Conservation (phyloP, 2,797 vertebrate species). For the Sparidentex hasta region DNA sequence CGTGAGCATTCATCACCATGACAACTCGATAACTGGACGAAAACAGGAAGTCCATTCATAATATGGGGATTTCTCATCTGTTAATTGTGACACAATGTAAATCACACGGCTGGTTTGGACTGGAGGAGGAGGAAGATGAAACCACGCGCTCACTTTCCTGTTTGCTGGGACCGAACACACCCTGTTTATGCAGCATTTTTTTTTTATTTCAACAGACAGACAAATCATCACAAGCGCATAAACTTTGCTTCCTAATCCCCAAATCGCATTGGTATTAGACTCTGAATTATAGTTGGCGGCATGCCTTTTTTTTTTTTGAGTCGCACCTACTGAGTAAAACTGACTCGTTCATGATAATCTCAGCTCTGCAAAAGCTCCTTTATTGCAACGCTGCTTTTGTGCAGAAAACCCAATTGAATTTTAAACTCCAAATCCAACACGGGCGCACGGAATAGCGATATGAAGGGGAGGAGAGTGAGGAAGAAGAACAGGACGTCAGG, state of each 20-base stretch:
- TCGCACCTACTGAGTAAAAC: not conserved
- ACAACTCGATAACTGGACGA: constrained; percentile 27
- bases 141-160: constrained; percentile 32
- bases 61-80: not conserved
- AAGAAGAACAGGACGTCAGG: constrained; percentile 26
- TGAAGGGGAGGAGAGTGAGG: not conserved
- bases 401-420: not conserved
- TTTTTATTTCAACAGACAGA: constrained; percentile 14
- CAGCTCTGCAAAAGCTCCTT: not conserved
- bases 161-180: constrained; percentile 43
- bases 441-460: not conserved
- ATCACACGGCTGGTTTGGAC: not conserved
- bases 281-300: not conserved
- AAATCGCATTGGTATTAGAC: constrained; percentile 22
- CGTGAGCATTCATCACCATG: constrained; percentile 17
- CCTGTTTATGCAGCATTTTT: constrained; percentile 19
- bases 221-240: constrained; percentile 10
- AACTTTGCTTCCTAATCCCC: constrained; percentile 22
- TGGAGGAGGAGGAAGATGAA: constrained; percentile 32
- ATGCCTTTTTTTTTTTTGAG: not conserved
- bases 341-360: not conserved
- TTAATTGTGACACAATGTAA: constrained; percentile 37
- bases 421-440: not conserved
- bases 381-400: constrained; percentile 5
- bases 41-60: constrained; percentile 42